Conservation (phyloP, 2,888 invertebrate species). For the Drosophila neonasuta region DNA sequence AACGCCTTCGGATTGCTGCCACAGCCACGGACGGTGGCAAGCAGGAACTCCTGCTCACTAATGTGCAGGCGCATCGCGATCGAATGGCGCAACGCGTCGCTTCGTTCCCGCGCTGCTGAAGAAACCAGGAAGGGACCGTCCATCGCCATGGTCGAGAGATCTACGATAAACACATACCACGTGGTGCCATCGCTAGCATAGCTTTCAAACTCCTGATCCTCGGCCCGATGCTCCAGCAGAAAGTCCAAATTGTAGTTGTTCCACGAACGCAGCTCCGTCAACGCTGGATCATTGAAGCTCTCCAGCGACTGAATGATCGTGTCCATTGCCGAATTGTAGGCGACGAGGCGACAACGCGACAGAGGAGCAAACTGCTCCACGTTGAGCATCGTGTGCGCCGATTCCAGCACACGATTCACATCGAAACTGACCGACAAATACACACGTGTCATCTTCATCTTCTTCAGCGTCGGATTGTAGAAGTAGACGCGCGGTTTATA, state of each 20-base stretch:
- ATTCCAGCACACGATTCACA: slow-evolving; percentile 84
- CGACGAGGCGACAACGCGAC: slow-evolving; percentile 88
- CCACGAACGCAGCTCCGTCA: slow-evolving; percentile 65
- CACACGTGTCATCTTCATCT: slow-evolving; percentile 84
- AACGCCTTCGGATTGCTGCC: slow-evolving; percentile 82
- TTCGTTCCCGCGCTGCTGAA: slow-evolving; percentile 84
- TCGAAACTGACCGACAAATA: slow-evolving; percentile 85
- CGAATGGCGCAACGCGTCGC: slow-evolving; percentile 84
- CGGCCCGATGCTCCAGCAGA: slow-evolving; percentile 86
- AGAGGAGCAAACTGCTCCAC: slow-evolving; percentile 84
- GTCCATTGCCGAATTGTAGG: slow-evolving; percentile 85
- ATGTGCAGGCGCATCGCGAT: slow-evolving; percentile 83
- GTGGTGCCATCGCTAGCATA: slow-evolving; percentile 86
- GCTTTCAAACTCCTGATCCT: slow-evolving; percentile 85
- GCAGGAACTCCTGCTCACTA: slow-evolving; percentile 71
- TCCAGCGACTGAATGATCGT: slow-evolving; percentile 88
- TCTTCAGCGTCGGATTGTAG: slow-evolving; percentile 84
- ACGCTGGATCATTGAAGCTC: slow-evolving; percentile 80
- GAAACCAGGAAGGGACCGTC: slow-evolving; percentile 86
- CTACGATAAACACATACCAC: slow-evolving; percentile 85
- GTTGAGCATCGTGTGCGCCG: slow-evolving; percentile 85
- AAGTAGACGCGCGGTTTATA: slow-evolving; percentile 86
- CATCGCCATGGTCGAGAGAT: slow-evolving; percentile 85
- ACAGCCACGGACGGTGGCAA: slow-evolving; percentile 70
- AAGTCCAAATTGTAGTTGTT: slow-evolving; percentile 83